phyloP scores from a whole-genome alignment of 2,113 vertebrate genomes.

The Turdus rufiventris region DNA sequence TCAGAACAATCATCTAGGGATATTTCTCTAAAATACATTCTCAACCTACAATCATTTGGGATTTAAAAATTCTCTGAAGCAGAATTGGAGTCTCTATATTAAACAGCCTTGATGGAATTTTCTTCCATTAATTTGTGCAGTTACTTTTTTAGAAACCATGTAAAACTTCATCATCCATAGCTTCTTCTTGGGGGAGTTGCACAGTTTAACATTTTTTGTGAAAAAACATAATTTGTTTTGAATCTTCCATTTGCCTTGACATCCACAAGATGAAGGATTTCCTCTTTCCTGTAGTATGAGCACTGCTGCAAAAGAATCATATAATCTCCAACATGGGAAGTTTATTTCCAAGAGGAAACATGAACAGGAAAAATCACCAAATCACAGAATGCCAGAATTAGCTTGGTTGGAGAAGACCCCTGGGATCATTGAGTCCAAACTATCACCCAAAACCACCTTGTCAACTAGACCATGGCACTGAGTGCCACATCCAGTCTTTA shows the following conservation, averaged over 20 bases:
- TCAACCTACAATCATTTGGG: not conserved
- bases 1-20: not conserved
- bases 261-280: not conserved
- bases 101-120: not conserved
- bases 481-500: not conserved
- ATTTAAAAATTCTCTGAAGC: not conserved
- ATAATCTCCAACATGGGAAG: not conserved
- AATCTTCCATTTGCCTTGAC: not conserved
- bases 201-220: not conserved
- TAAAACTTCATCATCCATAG: not conserved
- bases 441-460: not conserved
- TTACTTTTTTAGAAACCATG: not conserved
- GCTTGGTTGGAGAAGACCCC: not conserved
- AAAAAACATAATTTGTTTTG: not conserved
- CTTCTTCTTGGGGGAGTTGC: not conserved
- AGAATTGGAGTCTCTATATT: not conserved
- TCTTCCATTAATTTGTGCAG: not conserved
- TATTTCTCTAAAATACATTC: not conserved
- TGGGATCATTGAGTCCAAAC: not conserved
- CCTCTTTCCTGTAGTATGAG: not conserved
- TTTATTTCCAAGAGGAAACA: not conserved
- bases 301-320: not conserved
- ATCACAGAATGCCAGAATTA: not conserved
- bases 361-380: not conserved
- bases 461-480: not conserved